These are phyloP conservation scores for Trachelipus rathkii DNA, from an alignment of 1,140 invertebrate species.

Conservation along the genomic window DNA sequence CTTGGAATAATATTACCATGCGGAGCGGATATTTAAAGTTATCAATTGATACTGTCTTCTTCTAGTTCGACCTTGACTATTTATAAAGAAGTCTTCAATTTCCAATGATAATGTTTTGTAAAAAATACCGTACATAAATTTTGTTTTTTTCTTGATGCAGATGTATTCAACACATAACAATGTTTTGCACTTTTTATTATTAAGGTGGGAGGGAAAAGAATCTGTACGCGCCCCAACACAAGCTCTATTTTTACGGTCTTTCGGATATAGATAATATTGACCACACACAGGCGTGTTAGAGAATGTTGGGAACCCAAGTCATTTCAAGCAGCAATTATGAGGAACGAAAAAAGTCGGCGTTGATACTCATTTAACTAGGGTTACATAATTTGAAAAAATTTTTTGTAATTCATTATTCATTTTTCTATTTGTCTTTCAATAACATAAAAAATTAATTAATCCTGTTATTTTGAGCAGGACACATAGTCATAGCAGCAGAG, in stretches of 20 bases:
- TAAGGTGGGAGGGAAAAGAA: constrained; percentile 53
- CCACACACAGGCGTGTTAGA: constrained; percentile 51
- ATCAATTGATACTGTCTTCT: too few species aligned
- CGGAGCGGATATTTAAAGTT: too few species aligned
- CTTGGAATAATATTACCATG: too few species aligned
- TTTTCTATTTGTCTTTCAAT: too few species aligned
- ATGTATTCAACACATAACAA: too few species aligned
- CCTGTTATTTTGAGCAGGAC: background rate
- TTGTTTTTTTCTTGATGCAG: too few species aligned
- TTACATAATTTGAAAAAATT: constrained; percentile 24
- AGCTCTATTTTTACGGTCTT: constrained; percentile 52
- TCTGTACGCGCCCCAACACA: constrained; percentile 51
- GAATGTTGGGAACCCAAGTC: constrained; percentile 54
- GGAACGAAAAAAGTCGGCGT: constrained; percentile 46
- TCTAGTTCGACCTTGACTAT: too few species aligned
- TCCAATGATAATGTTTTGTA: too few species aligned
- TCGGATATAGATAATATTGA: constrained; percentile 51
- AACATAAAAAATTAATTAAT: too few species aligned
- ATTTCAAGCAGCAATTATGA: constrained; percentile 49
- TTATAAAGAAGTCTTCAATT: too few species aligned
- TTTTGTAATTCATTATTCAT: background rate
- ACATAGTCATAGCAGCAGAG: constrained; percentile 62
- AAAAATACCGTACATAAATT: too few species aligned
- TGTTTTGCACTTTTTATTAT: background rate
- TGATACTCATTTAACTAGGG: constrained; percentile 51